Evolutionary conservation across 2,797 vertebrate genomes (phyloP), one percentile per base, ranked within the genome.

Genomic region (Miichthys miiuy): DNA sequence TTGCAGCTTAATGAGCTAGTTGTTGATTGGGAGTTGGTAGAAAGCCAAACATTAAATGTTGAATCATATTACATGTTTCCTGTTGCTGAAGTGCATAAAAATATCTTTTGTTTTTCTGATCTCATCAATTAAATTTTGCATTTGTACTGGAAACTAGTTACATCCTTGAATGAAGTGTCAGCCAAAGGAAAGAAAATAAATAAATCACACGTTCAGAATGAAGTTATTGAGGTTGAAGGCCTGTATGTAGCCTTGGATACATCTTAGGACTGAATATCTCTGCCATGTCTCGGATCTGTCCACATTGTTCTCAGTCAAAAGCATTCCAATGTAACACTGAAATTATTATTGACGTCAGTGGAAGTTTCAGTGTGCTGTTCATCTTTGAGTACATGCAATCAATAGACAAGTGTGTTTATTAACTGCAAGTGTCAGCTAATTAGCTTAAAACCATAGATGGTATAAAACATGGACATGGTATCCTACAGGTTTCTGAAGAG

Each of bases 261-360:
- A 27, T 71, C 20, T 61, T 51, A 34, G 44, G 44, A 17, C 50
- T 69, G 58, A 72, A 77, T 46, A 14, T 55, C 8, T 54, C 46
- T 21, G 57, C 7, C 5, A 7, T 11, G 25, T 14, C 6, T 57
- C 25, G 27, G 27, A 46, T 1, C 9, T 38, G 47, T 38, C 25
- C 38, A 3, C 11, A 12, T 48, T 41, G 12, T 27, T 69, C 25
- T 54, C 52, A 11, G 1, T 67, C 27, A 42, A 58, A 47, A 21
- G 25, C 10, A 52, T 17, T 42, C 34, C 21, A 44, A 2, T 2
- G 5, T 1, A 20, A 51, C 6, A 14, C 8, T 17, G 27, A n/a
- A 14, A 27, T 48, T 60, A 13, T 57, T 64, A 18, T 0, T 34
- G 25, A 46, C 25, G 1, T 42, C 66, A 41, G 1, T 20, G 5